phyloP scores from a whole-genome alignment of 2,113 vertebrate species.

The Puma concolor region DNA sequence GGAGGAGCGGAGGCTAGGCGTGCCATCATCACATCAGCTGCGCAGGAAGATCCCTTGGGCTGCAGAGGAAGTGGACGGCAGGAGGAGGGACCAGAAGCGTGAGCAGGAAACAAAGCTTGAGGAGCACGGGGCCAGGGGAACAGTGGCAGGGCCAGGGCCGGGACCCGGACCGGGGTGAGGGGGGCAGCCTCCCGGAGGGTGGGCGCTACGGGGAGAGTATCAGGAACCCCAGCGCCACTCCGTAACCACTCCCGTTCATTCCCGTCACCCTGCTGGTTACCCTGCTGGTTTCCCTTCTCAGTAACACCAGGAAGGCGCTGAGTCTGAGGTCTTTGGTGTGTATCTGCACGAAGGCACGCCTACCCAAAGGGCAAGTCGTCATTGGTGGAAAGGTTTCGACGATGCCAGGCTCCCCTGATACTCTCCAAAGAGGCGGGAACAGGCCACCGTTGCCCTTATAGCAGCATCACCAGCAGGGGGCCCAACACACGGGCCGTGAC shows the following conservation, averaged over 20 bases:
- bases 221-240: no score
- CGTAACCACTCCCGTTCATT: not conserved
- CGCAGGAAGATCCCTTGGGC: not conserved
- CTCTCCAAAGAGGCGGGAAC: not conserved
- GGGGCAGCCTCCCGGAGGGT: not conserved
- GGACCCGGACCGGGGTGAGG: not conserved
- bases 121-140: not conserved
- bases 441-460: not conserved
- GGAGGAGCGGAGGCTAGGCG: not conserved
- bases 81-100: not conserved
- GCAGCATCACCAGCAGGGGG: not conserved
- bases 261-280: not conserved
- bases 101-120: not conserved
- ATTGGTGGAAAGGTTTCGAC: not conserved
- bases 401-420: no score
- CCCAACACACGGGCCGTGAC: accelerated
- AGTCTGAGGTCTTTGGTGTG: not conserved
- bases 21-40: not conserved
- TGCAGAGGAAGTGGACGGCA: not conserved
- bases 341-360: not conserved
- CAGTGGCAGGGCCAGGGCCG: not conserved
- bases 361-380: not conserved
- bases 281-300: not conserved
- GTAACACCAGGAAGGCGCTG: not conserved
- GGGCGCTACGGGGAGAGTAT: not conserved